Percentiles rank a stretch among this genome's conserved stretches.
Evolutionary conservation across 2,113 vertebrate species (phyloP).

Genomic region (Tachysurus vachellii): DNA sequence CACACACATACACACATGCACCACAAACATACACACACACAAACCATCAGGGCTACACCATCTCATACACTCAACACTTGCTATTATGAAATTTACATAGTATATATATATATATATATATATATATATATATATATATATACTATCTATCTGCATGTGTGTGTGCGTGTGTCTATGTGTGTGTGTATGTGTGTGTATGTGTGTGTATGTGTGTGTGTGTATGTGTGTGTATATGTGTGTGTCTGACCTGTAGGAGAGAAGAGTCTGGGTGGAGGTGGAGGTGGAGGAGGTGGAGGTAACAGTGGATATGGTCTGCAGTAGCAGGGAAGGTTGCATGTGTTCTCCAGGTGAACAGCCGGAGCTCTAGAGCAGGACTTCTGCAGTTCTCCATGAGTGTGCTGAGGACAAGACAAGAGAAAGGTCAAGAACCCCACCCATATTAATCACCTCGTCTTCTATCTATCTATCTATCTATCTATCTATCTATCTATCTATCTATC

Average conservation of each 20-base stretch:
- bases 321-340: conserved; percentile 80
- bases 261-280: conserved; percentile 81
- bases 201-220: neutral
- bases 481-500: neutral
- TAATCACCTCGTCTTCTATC: neutral
- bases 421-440: neutral
- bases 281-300: conserved; percentile 81
- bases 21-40: no score
- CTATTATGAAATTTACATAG: neutral
- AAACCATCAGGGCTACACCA: no score
- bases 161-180: neutral
- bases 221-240: neutral
- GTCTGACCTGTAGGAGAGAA: conserved; percentile 76
- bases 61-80: no score
- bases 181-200: neutral
- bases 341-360: conserved; percentile 67
- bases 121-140: no score
- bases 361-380: conserved; percentile 82
- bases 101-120: no score
- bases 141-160: no score
- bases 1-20: no score
- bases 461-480: neutral
- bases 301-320: conserved; percentile 84
- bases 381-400: conserved; percentile 80
- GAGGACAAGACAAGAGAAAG: conserved; percentile 42